Percentiles rank a stretch among this genome's conserved stretches.
These are phyloP conservation scores for Stenolophus ochropezus DNA, from an alignment of 2,888 invertebrate genomes.

Conservation along the genomic window DNA sequence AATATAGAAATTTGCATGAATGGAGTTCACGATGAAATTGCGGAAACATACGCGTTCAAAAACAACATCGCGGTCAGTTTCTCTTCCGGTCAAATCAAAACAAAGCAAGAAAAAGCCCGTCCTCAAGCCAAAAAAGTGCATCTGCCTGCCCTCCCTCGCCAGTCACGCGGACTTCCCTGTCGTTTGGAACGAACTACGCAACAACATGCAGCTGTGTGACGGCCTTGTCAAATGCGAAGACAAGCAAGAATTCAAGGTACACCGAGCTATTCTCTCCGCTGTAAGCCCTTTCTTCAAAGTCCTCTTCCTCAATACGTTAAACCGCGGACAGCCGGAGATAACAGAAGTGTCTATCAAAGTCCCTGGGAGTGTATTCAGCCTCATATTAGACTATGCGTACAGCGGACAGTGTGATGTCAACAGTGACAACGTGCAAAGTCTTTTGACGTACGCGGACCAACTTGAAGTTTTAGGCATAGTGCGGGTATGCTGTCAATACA, in stretches of 20 bases:
- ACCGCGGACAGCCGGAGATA: constrained; percentile 77
- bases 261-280: constrained; percentile 82
- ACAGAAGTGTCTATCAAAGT: constrained; percentile 78
- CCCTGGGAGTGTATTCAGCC: constrained; percentile 77
- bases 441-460: constrained; percentile 83
- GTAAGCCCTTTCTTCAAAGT: constrained; percentile 85
- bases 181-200: constrained; percentile 81
- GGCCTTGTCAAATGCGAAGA: constrained; percentile 80
- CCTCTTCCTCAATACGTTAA: constrained; percentile 81
- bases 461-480: constrained; percentile 84
- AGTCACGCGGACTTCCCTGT: constrained; percentile 79
- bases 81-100: constrained; percentile 61
- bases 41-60: constrained; percentile 59
- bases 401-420: constrained; percentile 81
- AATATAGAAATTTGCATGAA: constrained; percentile 43
- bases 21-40: constrained; percentile 64
- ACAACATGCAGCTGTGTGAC: constrained; percentile 82
- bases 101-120: constrained; percentile 59
- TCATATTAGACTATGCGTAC: constrained; percentile 85
- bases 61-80: constrained; percentile 17
- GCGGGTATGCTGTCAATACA: constrained; percentile 81
- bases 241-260: constrained; percentile 79
- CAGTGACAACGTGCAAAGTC: constrained; percentile 80
- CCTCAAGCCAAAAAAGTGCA: constrained; percentile 73
- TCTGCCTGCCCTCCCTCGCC: constrained; percentile 78